Base-by-base conservation (phyloP, 2,113 vertebrate genomes). In the Penelope pileata region DNA sequence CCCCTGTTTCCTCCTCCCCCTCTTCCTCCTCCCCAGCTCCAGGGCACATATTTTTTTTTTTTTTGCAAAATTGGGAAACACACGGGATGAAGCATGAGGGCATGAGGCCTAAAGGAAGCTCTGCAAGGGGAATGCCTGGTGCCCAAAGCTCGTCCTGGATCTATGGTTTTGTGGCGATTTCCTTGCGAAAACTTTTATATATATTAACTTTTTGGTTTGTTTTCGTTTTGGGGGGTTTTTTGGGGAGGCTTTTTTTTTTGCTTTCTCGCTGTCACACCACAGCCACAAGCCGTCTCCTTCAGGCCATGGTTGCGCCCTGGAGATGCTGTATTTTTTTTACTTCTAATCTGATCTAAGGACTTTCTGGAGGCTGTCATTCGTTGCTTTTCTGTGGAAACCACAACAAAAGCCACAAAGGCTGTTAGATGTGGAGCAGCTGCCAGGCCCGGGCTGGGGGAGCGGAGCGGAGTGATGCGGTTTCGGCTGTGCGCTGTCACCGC, bases 401-500 rank as follows among this genome's bases (percentile, higher is more conserved):
- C 9, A 16, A 3, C 8, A 36, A 4, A 24, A 47, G 23, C 36
- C 23, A 10, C 3, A n/a, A n/a, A 3, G 1, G 3, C 50, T 4
- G 16, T 23, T 16, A 12, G 1, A 14, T 3, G 16, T 3, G 4
- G 32, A n/a, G 16, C 1, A 21, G 10, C 6, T 1, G 60, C 42
- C 27, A 9, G 38, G 24, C 54, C 16, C 14, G 0, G 21, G 3
- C 11, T 1, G 32, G 19, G 18, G 43, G 34, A 4, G 6, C 21
- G 74, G 24, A 36, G 30, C 3, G 3, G 1, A 16, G 11, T 0
- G 40, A 21, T 0, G 23, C 1, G 29, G 6, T 11, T 79, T 2
- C 8, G 26, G 50, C 7, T 1, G 26, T 6, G 43, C 51, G 7
- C 36, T 79, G 30, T 12, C 13, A 7, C 26, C 5, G 50, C 8